phyloP scores from a whole-genome alignment of 2,888 invertebrate species.

The Sclerodermus sp. region DNA sequence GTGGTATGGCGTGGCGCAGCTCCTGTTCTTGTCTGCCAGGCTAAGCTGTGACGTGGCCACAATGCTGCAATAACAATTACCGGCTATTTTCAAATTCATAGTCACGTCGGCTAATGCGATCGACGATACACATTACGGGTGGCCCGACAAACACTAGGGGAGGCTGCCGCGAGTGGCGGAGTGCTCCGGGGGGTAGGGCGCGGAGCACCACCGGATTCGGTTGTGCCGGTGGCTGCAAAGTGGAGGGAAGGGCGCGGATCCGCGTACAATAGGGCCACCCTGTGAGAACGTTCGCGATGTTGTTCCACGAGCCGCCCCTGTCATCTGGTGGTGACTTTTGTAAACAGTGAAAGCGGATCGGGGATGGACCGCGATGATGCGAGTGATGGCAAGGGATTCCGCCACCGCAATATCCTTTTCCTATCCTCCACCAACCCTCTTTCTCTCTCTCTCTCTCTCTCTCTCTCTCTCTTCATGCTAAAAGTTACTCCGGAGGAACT shows the following conservation, averaged over 20 bases:
- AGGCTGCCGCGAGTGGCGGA: slow-evolving; percentile 16
- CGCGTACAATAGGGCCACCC: slow-evolving; percentile 41
- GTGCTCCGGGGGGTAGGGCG: slow-evolving; percentile 13
- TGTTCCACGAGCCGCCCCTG: slow-evolving; percentile 42
- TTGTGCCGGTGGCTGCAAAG: slow-evolving; percentile 23
- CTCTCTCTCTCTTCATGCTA: too few species aligned
- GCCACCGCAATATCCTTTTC: not conserved
- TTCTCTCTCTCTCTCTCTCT: too few species aligned
- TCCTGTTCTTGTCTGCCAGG: slow-evolving; percentile 13
- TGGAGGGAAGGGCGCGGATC: slow-evolving; percentile 23
- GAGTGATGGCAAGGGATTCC: too few species aligned
- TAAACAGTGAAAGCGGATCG: slow-evolving; percentile 39
- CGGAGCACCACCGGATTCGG: slow-evolving; percentile 12
- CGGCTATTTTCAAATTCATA: slow-evolving; percentile 43
- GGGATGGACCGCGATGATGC: too few species aligned
- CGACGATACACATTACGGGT: slow-evolving; percentile 49
- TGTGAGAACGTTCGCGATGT: slow-evolving; percentile 38
- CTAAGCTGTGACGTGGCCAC: slow-evolving; percentile 14
- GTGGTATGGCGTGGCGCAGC: slow-evolving; percentile 3
- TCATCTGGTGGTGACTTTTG: slow-evolving; percentile 57
- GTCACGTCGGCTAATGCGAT: slow-evolving; percentile 46
- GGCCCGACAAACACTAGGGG: slow-evolving; percentile 44
- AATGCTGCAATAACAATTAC: slow-evolving; percentile 29
- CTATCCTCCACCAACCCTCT: not conserved
- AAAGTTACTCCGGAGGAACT: too few species aligned